Conservation (phyloP, 2,888 invertebrate genomes). For the Aphrophora alni region DNA sequence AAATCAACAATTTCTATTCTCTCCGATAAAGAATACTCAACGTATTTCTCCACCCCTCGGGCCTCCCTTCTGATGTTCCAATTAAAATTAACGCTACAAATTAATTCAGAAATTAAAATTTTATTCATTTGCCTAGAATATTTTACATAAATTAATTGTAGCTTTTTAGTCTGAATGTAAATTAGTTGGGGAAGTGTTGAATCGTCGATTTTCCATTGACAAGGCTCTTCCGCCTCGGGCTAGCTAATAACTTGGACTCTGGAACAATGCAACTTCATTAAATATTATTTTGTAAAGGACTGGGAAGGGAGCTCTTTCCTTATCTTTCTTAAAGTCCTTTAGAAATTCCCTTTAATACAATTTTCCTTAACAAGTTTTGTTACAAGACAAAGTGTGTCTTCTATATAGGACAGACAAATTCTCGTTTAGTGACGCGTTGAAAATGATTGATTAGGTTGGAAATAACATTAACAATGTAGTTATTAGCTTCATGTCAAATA, state of each 20-base stretch:
- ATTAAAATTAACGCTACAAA: slow-evolving; percentile 2
- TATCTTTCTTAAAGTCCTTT: slow-evolving; percentile 1
- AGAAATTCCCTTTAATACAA: neutral
- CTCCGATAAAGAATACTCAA: neutral
- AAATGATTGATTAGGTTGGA: neutral
- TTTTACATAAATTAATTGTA: slow-evolving; percentile 1
- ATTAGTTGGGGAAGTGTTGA: neutral
- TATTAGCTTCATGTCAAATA: no score
- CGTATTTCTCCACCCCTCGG: neutral
- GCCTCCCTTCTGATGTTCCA: neutral
- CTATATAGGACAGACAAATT: neutral
- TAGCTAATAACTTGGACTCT: neutral
- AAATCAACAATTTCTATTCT: neutral
- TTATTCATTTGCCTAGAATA: neutral
- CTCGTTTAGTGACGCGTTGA: neutral
- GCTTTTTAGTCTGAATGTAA: neutral
- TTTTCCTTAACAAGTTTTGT: neutral
- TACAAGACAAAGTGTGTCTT: neutral
- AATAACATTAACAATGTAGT: no score
- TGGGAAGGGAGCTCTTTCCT: neutral
- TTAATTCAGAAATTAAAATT: neutral
- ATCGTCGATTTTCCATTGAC: slow-evolving; percentile 1
- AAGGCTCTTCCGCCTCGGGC: neutral
- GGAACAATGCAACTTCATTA: neutral
- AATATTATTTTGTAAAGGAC: neutral